These are phyloP conservation scores for Macrochelys suwanniensis DNA, from an alignment of 2,797 vertebrate species.

Conservation along the genomic window DNA sequence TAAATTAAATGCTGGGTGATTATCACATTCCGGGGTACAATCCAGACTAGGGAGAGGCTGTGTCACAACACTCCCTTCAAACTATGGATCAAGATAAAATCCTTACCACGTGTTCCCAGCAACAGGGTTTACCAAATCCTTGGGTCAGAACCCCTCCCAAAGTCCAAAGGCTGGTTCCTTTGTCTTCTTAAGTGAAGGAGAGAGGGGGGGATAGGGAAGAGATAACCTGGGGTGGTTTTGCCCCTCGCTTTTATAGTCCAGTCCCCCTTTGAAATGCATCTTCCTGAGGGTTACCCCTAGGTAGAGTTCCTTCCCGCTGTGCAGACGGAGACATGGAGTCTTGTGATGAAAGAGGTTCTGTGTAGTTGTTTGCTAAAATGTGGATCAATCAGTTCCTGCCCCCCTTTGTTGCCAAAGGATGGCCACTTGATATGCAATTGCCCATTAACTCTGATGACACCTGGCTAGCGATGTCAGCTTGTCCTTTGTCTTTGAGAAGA, in stretches of 20 bases:
- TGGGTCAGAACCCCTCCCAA: not conserved
- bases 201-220: too few species aligned
- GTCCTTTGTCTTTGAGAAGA: not conserved
- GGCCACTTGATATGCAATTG: not conserved
- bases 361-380: not conserved
- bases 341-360: not conserved
- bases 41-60: too few species aligned
- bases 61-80: too few species aligned
- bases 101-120: not conserved
- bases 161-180: too few species aligned
- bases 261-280: not conserved
- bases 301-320: not conserved
- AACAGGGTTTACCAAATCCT: not conserved
- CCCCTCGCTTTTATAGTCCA: not conserved
- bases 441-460: not conserved
- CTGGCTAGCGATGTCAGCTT: not conserved
- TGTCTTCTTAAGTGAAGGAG: too few species aligned
- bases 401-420: not conserved
- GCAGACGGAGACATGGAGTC: not conserved
- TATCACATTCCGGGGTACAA: too few species aligned
- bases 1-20: too few species aligned
- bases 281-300: not conserved
- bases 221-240: too few species aligned
- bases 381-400: not conserved
- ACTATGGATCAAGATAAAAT: not conserved